Evolutionary conservation across 2,797 vertebrate genomes (phyloP).

Genomic region (Gymnopithys bicolor): DNA sequence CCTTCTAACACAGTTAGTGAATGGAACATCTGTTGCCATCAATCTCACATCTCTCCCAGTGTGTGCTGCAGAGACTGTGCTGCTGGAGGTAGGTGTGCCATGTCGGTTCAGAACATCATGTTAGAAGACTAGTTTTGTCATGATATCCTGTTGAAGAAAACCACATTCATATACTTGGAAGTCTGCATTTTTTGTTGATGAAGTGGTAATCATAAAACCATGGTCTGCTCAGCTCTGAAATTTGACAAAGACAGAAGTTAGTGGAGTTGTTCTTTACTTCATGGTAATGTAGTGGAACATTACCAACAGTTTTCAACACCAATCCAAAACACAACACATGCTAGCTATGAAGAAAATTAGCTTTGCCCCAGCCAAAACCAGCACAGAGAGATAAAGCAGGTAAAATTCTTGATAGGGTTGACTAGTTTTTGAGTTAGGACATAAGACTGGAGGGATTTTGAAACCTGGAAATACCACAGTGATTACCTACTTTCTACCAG

Average conservation of each 20-base stretch:
- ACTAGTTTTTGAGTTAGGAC: background rate
- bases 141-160: background rate
- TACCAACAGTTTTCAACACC: background rate
- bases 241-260: background rate
- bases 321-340: background rate
- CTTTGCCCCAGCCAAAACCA: background rate
- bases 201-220: background rate
- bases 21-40: background rate
- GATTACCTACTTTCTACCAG: background rate
- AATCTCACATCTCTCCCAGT: background rate
- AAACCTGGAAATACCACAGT: background rate
- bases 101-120: background rate
- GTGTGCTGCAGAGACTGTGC: background rate
- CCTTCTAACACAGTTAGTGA: background rate
- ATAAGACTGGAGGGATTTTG: background rate
- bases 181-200: background rate
- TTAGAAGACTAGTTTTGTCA: background rate
- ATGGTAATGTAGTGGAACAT: background rate
- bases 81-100: background rate
- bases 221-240: background rate
- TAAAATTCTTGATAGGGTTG: background rate
- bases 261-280: background rate
- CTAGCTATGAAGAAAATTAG: background rate
- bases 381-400: background rate
- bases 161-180: background rate